Conservation (phyloP, 1,140 invertebrate genomes). For the Akabosia matsudoensis region DNA sequence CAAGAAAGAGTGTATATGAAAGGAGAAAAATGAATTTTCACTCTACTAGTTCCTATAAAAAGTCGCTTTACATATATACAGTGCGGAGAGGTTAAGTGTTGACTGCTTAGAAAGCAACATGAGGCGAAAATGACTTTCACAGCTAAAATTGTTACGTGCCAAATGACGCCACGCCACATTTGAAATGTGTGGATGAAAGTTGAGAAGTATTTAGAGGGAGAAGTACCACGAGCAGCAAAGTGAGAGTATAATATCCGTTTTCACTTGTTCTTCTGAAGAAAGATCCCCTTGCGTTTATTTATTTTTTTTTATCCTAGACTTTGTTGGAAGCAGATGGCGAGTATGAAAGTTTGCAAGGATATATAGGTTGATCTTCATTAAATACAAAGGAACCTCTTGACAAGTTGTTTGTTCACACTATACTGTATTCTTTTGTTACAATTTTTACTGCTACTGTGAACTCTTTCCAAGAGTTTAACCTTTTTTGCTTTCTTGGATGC, state of each 20-base stretch:
- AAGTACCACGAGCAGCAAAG: no score
- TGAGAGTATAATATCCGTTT: background rate
- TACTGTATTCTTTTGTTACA: no score
- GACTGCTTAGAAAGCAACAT: conserved; percentile 10
- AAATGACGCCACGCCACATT: conserved; percentile 13
- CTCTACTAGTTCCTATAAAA: background rate
- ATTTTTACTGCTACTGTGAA: no score
- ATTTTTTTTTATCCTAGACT: background rate
- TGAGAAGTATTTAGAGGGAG: background rate
- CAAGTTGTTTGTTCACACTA: no score
- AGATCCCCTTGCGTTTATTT: background rate
- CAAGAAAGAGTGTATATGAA: background rate
- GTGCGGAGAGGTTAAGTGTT: no score
- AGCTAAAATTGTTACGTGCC: conserved; percentile 15
- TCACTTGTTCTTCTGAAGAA: background rate
- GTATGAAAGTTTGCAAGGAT: no score
- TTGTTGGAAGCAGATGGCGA: background rate
- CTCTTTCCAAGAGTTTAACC: no score
- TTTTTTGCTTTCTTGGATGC: no score
- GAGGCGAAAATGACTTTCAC: conserved; percentile 8
- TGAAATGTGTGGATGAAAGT: background rate
- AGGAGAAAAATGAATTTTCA: conserved; percentile 24
- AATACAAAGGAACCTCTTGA: no score
- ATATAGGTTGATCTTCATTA: no score
- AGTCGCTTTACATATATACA: no score